Evolutionary conservation across 2,113 vertebrate species (phyloP).

Genomic region (Lamprotornis superbus): DNA sequence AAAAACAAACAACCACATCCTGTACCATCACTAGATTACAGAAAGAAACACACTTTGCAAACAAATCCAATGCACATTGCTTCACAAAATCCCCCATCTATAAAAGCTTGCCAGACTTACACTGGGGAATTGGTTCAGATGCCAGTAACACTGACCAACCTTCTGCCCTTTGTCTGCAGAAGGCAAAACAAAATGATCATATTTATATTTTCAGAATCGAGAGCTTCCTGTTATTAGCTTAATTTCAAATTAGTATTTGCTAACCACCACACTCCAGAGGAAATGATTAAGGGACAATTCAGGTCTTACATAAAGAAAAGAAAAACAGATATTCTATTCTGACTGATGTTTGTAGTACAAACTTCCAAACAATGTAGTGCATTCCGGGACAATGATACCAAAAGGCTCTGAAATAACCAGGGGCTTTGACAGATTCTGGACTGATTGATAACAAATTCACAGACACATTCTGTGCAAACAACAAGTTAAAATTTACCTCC

Average conservation of each 20-base stretch:
- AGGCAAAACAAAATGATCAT: not conserved
- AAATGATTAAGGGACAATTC: conserved; percentile 22
- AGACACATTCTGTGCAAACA: not conserved
- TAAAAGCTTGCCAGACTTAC: not conserved
- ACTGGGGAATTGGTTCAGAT: conserved; percentile 28
- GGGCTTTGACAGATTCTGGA: not conserved
- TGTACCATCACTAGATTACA: conserved; percentile 24
- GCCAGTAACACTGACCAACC: not conserved
- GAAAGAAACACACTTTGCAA: not conserved
- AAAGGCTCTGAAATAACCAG: not conserved
- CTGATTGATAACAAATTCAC: not conserved
- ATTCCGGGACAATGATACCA: not conserved
- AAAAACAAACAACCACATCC: not conserved
- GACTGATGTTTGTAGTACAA: not conserved
- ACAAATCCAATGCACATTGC: conserved; percentile 15
- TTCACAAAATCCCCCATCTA: not conserved
- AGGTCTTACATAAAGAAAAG: not conserved
- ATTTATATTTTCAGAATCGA: not conserved
- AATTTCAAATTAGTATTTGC: conserved; percentile 47
- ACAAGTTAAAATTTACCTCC: not conserved
- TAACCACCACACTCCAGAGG: conserved; percentile 46
- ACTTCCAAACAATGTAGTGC: not conserved
- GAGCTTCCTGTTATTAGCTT: conserved; percentile 48
- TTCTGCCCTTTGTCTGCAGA: conserved; percentile 29
- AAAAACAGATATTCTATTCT: not conserved